phyloP scores from a whole-genome alignment of 2,113 vertebrate species.

The Nothobranchius furzeri region DNA sequence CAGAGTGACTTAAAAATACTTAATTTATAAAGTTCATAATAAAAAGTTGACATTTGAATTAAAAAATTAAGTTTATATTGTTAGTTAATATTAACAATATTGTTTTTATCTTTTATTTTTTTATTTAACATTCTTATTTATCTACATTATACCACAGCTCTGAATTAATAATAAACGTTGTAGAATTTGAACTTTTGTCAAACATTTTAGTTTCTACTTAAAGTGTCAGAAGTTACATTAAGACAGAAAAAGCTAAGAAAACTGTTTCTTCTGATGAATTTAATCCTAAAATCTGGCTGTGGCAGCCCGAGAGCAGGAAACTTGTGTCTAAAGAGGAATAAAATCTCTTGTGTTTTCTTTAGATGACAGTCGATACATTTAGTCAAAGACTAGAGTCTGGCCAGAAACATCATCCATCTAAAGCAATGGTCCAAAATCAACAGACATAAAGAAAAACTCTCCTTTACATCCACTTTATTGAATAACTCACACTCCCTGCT shows the following conservation, averaged over 20 bases:
- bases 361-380: conserved; percentile 18
- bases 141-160: too few relatives aligned
- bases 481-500: conserved; percentile 55
- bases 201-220: too few relatives aligned
- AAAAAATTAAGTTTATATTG: too few relatives aligned
- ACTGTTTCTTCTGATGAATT: conserved; percentile 13
- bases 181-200: too few relatives aligned
- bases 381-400: conserved; percentile 16
- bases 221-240: too few relatives aligned
- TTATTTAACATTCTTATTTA: too few relatives aligned
- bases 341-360: conserved; percentile 12
- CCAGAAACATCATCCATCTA: conserved; percentile 30
- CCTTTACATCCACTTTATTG: conserved; percentile 56
- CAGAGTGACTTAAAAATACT: too few relatives aligned
- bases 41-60: too few relatives aligned
- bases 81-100: too few relatives aligned
- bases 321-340: conserved; percentile 3
- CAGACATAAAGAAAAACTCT: conserved; percentile 37
- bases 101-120: too few relatives aligned
- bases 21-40: too few relatives aligned
- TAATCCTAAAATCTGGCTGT: conserved; percentile 15
- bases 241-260: neutral
- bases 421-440: conserved; percentile 27
- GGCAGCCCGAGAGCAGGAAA: conserved; percentile 7
- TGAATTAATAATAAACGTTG: too few relatives aligned